A percentile compares a stretch with the other conserved stretches of the same genome.
Evolutionary conservation across 2,888 invertebrate species (phyloP).

Genomic region (Apomyelois bistriatella): DNA sequence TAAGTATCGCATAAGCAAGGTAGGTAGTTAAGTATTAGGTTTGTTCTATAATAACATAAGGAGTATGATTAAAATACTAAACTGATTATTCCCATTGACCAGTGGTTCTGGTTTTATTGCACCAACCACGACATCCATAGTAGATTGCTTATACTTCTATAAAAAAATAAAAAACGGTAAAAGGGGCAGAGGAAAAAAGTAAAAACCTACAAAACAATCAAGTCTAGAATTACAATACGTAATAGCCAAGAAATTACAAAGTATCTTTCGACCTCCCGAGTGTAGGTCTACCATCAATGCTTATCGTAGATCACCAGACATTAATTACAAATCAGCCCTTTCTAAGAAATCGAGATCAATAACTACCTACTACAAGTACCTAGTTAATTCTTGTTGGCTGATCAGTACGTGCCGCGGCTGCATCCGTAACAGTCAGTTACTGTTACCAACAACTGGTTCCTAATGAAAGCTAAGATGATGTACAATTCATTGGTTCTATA

Average conservation of each 20-base stretch:
- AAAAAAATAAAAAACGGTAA: too few species aligned
- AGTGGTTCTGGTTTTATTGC: too few species aligned
- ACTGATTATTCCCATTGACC: too few species aligned
- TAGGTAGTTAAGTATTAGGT: background rate
- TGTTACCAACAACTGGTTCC: conserved; percentile 9
- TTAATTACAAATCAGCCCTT: conserved; percentile 7
- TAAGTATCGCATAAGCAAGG: background rate
- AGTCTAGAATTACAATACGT: too few species aligned
- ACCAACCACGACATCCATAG: too few species aligned
- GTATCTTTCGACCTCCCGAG: background rate
- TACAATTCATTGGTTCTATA: background rate
- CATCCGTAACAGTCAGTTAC: conserved; percentile 23
- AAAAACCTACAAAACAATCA: too few species aligned
- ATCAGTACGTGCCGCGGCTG: conserved; percentile 28
- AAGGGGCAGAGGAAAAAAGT: too few species aligned
- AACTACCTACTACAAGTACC: too few species aligned
- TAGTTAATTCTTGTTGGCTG: conserved; percentile 3
- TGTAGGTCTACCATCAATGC: conserved; percentile 1
- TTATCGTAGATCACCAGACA: background rate
- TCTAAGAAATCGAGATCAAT: conserved; percentile 6
- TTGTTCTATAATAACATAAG: too few species aligned
- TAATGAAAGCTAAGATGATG: background rate
- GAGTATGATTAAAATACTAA: too few species aligned
- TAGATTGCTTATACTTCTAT: too few species aligned
- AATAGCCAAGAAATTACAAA: too few species aligned